Evolutionary conservation across 2,888 invertebrate genomes (phyloP).

Genomic region (Scaptomyza cyrtandrae): DNA sequence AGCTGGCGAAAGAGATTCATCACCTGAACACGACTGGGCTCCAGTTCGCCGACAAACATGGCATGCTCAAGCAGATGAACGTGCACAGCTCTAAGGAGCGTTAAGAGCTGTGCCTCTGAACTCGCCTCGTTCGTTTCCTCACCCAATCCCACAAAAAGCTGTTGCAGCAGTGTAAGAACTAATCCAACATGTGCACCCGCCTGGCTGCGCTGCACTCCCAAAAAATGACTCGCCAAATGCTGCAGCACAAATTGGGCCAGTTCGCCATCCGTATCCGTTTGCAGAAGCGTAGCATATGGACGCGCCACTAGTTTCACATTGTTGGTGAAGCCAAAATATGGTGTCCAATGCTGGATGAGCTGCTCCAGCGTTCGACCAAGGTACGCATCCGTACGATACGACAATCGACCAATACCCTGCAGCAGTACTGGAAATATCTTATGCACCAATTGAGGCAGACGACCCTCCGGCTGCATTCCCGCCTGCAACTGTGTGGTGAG

Average conservation of each 20-base stretch:
- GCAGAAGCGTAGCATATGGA: constrained; percentile 80
- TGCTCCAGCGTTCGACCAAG: constrained; percentile 85
- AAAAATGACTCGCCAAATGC: constrained; percentile 78
- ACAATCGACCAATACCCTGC: constrained; percentile 85
- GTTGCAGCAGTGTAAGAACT: constrained; percentile 81
- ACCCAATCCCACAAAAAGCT: constrained; percentile 54
- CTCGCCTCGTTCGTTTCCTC: constrained; percentile 8
- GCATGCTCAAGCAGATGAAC: constrained; percentile 82
- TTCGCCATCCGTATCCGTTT: constrained; percentile 67
- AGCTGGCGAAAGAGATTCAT: constrained; percentile 75
- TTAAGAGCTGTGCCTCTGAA: constrained; percentile 59
- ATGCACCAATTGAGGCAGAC: constrained; percentile 85
- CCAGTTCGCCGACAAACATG: constrained; percentile 84
- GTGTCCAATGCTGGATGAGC: constrained; percentile 85
- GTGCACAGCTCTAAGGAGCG: constrained; percentile 75
- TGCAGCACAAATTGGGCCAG: constrained; percentile 80
- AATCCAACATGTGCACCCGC: constrained; percentile 80
- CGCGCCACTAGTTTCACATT: constrained; percentile 81
- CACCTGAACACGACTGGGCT: constrained; percentile 79
- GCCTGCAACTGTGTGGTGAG: constrained; percentile 85
- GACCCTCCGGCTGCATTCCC: constrained; percentile 84
- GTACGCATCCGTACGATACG: constrained; percentile 85
- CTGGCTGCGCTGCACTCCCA: constrained; percentile 82
- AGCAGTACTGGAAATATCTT: constrained; percentile 86
- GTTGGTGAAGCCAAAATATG: constrained; percentile 80